Conservation (phyloP, 2,797 vertebrate genomes). For the Thunnus albacares region DNA sequence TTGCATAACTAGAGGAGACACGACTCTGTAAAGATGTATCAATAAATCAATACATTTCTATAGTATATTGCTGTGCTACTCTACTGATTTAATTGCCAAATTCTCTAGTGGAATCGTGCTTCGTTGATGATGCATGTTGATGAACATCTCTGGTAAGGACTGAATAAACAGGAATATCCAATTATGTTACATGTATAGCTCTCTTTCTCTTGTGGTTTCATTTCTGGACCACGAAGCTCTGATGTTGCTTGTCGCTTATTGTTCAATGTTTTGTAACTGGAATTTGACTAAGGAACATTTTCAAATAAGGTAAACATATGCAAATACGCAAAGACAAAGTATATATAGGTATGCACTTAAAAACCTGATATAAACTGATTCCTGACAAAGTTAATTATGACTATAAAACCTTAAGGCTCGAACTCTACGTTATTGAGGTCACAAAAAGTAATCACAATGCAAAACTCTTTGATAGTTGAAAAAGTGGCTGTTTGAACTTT, state of each 20-base stretch:
- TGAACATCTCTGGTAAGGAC: slow-evolving; percentile 14
- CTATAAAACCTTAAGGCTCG: slow-evolving; percentile 11
- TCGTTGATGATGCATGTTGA: slow-evolving; percentile 31
- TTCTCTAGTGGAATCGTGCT: slow-evolving; percentile 27
- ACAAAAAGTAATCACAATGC: slow-evolving; percentile 25
- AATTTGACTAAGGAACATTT: not conserved
- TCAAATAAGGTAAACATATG: slow-evolving; percentile 9
- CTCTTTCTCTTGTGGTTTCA: not conserved
- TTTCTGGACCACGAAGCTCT: not conserved
- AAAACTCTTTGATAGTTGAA: slow-evolving; percentile 24
- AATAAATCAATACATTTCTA: slow-evolving; percentile 63
- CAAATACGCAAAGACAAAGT: not conserved
- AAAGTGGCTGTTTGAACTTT: slow-evolving; percentile 54
- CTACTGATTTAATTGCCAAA: slow-evolving; percentile 22
- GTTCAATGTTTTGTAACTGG: not conserved
- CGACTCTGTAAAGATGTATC: slow-evolving; percentile 34
- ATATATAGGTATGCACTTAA: not conserved
- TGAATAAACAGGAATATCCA: slow-evolving; percentile 28
- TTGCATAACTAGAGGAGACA: slow-evolving; percentile 40
- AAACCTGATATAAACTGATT: not conserved
- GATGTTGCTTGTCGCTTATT: not conserved
- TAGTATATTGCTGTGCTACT: slow-evolving; percentile 27
- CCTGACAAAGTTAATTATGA: slow-evolving; percentile 7
- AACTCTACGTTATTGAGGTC: slow-evolving; percentile 25
- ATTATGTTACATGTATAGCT: slow-evolving; percentile 15